These are phyloP conservation scores for Tetropium fuscum DNA, from an alignment of 2,888 invertebrate species.

Conservation along the genomic window DNA sequence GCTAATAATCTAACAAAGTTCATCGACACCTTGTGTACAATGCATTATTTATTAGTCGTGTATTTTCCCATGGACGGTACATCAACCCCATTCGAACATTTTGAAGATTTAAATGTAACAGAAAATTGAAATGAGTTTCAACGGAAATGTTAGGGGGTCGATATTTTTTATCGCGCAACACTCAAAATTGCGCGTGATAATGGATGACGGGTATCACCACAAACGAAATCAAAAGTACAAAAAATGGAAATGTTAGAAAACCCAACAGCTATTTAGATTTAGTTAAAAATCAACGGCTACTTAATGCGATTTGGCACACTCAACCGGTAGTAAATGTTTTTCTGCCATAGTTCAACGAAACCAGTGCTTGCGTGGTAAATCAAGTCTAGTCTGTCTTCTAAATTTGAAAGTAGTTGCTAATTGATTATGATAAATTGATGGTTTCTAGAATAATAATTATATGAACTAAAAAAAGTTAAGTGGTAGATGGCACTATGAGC, in stretches of 20 bases:
- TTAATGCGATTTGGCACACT: conserved; percentile 13
- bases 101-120: no score
- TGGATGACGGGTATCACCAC: no score
- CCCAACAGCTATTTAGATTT: no score
- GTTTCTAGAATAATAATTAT: conserved; percentile 15
- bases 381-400: conserved; percentile 1
- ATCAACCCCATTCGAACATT: no score
- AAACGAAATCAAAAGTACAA: no score
- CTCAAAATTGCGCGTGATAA: no score
- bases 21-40: background rate
- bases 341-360: conserved; percentile 8
- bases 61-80: conserved; percentile 4
- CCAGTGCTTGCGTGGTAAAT: background rate
- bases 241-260: no score
- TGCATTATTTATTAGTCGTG: conserved; percentile 1
- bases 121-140: no score
- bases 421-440: conserved; percentile 18
- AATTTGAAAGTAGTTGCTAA: conserved; percentile 19
- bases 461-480: conserved; percentile 6
- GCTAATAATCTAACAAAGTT: background rate
- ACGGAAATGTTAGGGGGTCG: no score
- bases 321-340: conserved; percentile 15
- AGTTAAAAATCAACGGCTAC: no score
- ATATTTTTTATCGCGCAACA: no score
- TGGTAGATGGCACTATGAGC: no score